Evolutionary conservation across 1,140 invertebrate genomes (phyloP).

Genomic region (Kradibia gibbosae): DNA sequence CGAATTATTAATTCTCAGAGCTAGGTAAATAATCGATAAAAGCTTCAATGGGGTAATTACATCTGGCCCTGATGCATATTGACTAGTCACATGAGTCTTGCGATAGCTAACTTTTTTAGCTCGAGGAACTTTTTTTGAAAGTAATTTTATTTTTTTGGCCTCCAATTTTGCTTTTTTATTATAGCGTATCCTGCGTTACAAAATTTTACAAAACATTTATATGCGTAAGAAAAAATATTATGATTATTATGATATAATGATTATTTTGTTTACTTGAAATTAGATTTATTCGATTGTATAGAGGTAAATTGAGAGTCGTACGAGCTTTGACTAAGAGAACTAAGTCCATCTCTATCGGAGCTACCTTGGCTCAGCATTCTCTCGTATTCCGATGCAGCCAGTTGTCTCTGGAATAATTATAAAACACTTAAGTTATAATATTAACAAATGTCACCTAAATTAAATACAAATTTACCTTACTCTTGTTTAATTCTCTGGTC

Average conservation of each 20-base stretch:
- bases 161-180: conserved; percentile 65
- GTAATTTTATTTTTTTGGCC: conserved; percentile 58
- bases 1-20: conserved; percentile 73
- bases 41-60: conserved; percentile 69
- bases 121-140: conserved; percentile 60
- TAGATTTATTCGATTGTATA: conserved; percentile 46
- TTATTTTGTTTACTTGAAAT: conserved; percentile 47
- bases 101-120: conserved; percentile 61
- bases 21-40: conserved; percentile 74
- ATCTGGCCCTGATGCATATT: conserved; percentile 63
- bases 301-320: conserved; percentile 59
- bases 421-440: background rate
- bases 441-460: background rate
- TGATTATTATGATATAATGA: background rate
- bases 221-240: background rate
- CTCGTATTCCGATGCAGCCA: conserved; percentile 66
- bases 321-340: conserved; percentile 65
- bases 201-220: conserved; percentile 21
- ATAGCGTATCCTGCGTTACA: conserved; percentile 58
- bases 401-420: conserved; percentile 56
- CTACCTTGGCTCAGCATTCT: conserved; percentile 60
- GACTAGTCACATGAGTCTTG: conserved; percentile 58
- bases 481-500: conserved; percentile 57
- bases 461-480: conserved; percentile 57
- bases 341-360: conserved; percentile 59